These are phyloP conservation scores for Brenthis hecate DNA, from an alignment of 2,888 invertebrate genomes.

Conservation along the genomic window DNA sequence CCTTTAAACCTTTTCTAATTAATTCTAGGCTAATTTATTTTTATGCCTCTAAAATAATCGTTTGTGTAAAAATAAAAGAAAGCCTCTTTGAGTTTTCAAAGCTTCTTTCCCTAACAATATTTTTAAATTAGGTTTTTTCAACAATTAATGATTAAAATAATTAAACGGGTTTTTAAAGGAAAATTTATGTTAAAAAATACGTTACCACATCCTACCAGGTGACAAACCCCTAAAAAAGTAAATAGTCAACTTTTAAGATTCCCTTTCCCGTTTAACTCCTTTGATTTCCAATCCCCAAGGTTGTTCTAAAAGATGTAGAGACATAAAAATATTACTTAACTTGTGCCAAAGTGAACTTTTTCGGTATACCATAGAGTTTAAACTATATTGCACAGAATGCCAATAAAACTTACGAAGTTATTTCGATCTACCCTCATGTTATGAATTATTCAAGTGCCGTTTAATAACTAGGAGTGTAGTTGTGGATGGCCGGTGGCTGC, in stretches of 20 bases:
- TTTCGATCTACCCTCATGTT: constrained; percentile 69
- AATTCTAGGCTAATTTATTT: constrained; percentile 14
- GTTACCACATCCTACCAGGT: constrained; percentile 26
- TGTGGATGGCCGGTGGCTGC: constrained; percentile 50
- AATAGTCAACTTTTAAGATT: constrained; percentile 52
- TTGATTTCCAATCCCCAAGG: constrained; percentile 57
- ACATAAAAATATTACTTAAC: constrained; percentile 46
- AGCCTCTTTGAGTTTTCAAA: constrained; percentile 4
- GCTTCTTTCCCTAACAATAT: not conserved
- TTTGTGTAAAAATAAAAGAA: not conserved
- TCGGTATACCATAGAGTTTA: constrained; percentile 55
- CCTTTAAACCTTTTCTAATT: constrained; percentile 8
- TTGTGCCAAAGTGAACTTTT: constrained; percentile 49
- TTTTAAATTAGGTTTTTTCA: not conserved
- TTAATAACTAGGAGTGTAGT: constrained; percentile 72
- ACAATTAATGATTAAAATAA: constrained; percentile 2
- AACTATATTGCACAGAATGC: constrained; percentile 50
- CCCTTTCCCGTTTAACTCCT: constrained; percentile 51
- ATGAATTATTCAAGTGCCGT: constrained; percentile 79
- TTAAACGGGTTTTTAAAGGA: constrained; percentile 1
- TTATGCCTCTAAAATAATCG: not conserved
- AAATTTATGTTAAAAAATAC: constrained; percentile 1
- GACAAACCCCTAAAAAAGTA: constrained; percentile 46
- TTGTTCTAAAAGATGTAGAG: constrained; percentile 44
- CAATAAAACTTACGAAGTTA: constrained; percentile 57